These are phyloP conservation scores for Drosophila biarmipes DNA, from an alignment of 1,140 invertebrate genomes.

Conservation along the genomic window DNA sequence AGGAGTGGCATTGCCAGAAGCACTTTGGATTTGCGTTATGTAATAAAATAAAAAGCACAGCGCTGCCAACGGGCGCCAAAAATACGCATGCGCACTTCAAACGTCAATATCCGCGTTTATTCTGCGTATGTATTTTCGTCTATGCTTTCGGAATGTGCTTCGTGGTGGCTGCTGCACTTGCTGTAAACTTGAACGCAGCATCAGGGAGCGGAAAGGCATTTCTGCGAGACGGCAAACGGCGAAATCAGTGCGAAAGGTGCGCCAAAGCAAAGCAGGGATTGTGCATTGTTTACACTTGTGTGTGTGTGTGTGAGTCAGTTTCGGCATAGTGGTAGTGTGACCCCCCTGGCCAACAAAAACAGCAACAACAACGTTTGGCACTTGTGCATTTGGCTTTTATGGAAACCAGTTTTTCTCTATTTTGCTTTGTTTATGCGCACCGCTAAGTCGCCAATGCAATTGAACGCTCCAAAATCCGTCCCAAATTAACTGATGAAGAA, in stretches of 20 bases:
- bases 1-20: constrained; percentile 54
- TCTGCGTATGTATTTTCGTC: constrained; percentile 37
- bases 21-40: constrained; percentile 42
- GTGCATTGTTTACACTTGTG: constrained; percentile 64
- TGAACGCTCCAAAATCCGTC: neutral
- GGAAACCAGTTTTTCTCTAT: constrained; percentile 55
- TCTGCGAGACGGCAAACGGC: constrained; percentile 19
- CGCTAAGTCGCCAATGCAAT: constrained; percentile 1
- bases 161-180: constrained; percentile 52
- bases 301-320: constrained; percentile 17
- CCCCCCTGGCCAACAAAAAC: constrained; percentile 23
- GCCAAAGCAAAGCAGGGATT: constrained; percentile 40
- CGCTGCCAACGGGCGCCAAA: constrained; percentile 39
- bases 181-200: constrained; percentile 55
- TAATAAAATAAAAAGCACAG: constrained; percentile 52
- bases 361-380: constrained; percentile 35
- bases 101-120: constrained; percentile 37
- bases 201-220: constrained; percentile 29
- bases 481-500: neutral
- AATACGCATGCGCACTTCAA: constrained; percentile 58
- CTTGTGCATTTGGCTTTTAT: constrained; percentile 52
- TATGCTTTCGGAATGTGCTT: constrained; percentile 53
- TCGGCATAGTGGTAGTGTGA: constrained; percentile 11
- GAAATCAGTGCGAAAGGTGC: constrained; percentile 24
- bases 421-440: constrained; percentile 28